phyloP scores from a whole-genome alignment of 2,113 vertebrate species.

The Phycodurus eques region DNA sequence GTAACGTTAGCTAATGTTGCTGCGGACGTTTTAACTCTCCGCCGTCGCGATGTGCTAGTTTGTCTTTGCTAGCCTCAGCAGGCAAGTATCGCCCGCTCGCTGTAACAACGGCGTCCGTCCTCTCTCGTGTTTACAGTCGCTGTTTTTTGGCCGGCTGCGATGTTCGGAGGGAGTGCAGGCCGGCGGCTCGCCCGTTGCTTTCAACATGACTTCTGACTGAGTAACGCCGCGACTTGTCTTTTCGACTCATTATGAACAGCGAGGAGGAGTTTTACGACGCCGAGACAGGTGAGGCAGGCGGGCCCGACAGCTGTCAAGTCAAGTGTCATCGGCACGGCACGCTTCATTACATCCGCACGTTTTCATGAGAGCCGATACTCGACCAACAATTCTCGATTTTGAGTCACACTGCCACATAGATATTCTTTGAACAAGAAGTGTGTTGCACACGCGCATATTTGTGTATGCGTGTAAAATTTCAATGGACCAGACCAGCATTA shows the following conservation, averaged over 20 bases:
- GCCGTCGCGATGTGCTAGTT: conserved; percentile 35
- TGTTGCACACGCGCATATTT: background rate
- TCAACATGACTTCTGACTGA: conserved; percentile 65
- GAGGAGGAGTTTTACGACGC: conserved; percentile 98
- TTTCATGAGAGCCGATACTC: background rate
- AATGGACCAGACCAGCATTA: background rate
- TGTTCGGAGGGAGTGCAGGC: conserved; percentile 39
- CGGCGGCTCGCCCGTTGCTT: conserved; percentile 40
- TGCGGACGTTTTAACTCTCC: background rate
- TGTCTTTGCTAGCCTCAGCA: conserved; percentile 16
- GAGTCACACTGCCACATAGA: background rate
- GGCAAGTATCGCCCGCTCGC: background rate
- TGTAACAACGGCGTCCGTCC: conserved; percentile 7
- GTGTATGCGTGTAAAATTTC: too few relatives aligned
- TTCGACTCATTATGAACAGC: conserved; percentile 83
- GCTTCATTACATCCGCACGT: background rate
- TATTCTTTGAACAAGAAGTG: background rate
- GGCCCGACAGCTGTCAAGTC: background rate
- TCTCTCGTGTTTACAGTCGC: conserved; percentile 40
- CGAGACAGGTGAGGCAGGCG: conserved; percentile 81
- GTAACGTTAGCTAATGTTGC: conserved; percentile 3
- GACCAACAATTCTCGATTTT: background rate
- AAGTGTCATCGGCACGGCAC: background rate
- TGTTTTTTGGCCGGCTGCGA: conserved; percentile 38
- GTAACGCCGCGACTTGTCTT: conserved; percentile 44